phyloP scores from a whole-genome alignment of 2,797 vertebrate genomes.

The Vespertilio murinus region DNA sequence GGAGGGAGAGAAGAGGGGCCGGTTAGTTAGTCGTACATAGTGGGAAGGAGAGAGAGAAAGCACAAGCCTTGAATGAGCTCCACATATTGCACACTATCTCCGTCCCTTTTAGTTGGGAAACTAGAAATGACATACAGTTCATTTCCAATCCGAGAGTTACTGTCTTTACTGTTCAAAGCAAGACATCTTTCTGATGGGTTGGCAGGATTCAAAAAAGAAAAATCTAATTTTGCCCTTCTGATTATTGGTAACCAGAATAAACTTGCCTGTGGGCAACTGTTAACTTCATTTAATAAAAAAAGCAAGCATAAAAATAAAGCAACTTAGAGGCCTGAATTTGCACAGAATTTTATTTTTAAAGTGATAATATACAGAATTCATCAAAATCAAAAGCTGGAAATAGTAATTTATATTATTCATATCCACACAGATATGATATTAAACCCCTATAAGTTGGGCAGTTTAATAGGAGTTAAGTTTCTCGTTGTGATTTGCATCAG shows the following conservation, averaged over 20 bases:
- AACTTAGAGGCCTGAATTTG: background rate
- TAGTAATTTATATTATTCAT: background rate
- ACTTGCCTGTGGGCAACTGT: background rate
- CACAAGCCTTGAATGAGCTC: background rate
- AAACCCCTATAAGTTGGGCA: background rate
- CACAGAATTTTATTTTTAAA: slow-evolving; percentile 55
- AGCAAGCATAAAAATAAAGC: slow-evolving; percentile 38
- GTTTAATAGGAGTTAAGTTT: background rate
- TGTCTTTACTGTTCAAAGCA: background rate
- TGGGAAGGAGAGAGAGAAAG: background rate
- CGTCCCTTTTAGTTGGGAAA: background rate
- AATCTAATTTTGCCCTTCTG: background rate
- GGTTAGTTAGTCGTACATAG: slow-evolving; percentile 58
- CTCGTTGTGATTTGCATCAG: background rate
- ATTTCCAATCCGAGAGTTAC: background rate
- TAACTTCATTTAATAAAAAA: slow-evolving; percentile 34
- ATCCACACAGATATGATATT: background rate
- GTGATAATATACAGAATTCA: slow-evolving; percentile 36
- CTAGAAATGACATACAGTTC: background rate
- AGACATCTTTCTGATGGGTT: background rate
- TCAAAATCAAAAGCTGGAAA: slow-evolving; percentile 45
- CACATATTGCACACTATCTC: background rate
- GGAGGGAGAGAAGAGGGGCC: slow-evolving; percentile 38
- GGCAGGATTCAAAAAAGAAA: background rate
- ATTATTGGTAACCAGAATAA: slow-evolving; percentile 19